phyloP scores from a whole-genome alignment of 2,113 vertebrate genomes.

The Artemisiospiza belli region DNA sequence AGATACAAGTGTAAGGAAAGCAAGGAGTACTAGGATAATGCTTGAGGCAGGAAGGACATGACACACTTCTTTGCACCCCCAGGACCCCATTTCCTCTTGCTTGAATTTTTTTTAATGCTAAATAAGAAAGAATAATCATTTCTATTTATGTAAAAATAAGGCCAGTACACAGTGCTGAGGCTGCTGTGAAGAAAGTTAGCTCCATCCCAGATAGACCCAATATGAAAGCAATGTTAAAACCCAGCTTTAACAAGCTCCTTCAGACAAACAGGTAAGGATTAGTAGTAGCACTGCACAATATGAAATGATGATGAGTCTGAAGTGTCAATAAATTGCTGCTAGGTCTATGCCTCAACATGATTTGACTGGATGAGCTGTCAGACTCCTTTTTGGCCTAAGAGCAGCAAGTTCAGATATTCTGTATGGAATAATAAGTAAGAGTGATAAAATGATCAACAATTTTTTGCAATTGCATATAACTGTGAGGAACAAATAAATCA shows the following conservation, averaged over 20 bases:
- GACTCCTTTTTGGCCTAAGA: neutral
- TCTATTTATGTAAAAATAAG: neutral
- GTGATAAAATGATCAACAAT: neutral
- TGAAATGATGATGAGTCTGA: neutral
- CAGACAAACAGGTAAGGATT: neutral
- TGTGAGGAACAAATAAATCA: slow-evolving; percentile 54
- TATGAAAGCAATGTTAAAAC: neutral
- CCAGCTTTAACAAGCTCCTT: neutral
- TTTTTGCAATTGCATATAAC: slow-evolving; percentile 29
- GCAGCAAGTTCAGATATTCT: neutral
- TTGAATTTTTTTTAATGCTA: neutral
- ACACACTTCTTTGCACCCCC: neutral
- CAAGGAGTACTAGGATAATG: neutral
- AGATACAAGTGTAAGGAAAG: neutral
- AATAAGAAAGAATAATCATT: neutral
- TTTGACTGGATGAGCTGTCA: neutral
- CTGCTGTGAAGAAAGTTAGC: neutral
- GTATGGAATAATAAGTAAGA: neutral
- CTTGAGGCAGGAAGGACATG: neutral
- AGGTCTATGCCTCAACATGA: neutral
- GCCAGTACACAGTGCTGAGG: too few species aligned
- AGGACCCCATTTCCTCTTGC: neutral
- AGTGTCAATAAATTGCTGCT: neutral
- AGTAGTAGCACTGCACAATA: neutral
- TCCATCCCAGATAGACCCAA: neutral